Evolutionary conservation across 1,140 invertebrate species (phyloP), one percentile per base, ranked within the genome.

Genomic region (Stratiolaelaps scimitus): DNA sequence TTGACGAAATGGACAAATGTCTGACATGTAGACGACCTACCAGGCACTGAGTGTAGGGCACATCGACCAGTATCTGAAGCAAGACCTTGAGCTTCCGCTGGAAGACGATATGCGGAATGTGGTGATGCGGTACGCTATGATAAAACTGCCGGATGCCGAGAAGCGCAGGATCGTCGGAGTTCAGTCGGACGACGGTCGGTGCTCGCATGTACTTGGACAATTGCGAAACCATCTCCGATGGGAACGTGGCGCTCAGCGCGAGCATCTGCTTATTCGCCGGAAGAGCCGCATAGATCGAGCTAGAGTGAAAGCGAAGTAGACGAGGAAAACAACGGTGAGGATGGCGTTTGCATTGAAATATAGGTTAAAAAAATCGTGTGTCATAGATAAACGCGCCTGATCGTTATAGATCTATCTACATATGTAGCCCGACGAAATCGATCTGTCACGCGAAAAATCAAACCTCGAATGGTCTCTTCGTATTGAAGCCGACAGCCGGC

Each of bases 161-260:
- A 40, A 82, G 71, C 30, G 78, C 74, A 17, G 78, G 78, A 29
- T 73, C 69, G 69, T 81, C 76, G 10, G 73, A 67, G 69, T 80
- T 79, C 68, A 89, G 78, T 67, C 83, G 78, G 66, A 86, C 77
- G 75, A 85, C 78, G 66, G 85, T 79, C n/a, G 89, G 86, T 70
- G 83, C 83, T 60, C 82, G 76, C 84, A 97, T 92, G 73, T 89
- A 89, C 53, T 80, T 77, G 45, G 80, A 77, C 46, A 95, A 76
- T 71, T 88, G 83, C 26, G 79, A 74, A 69, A 87, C 83, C 64
- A 92, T 75, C 71, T 83, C 80, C 69, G 85, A 80, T 17, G 87
- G 82, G 77, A 90, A 96, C n/a, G 94, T 98, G 26, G 94, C 94
- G 77, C 92, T 96, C 26, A 87, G 83, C 43, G 89, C 86, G 69